These are phyloP conservation scores for Stratiomys singularior DNA, from an alignment of 2,888 invertebrate species.

Conservation along the genomic window DNA sequence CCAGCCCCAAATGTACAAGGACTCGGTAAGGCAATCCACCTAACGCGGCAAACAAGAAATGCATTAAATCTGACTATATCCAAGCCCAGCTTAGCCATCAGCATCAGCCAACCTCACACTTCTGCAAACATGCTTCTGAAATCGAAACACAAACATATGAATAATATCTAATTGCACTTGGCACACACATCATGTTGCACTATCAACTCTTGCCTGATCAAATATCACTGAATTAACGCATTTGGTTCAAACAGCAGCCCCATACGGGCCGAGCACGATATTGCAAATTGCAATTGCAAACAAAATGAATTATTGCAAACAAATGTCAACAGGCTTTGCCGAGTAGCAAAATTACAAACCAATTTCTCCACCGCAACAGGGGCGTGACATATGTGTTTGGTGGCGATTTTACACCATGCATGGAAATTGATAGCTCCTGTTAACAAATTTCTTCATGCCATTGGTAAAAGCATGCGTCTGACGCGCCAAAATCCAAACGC, in stretches of 20 bases:
- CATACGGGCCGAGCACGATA: not conserved
- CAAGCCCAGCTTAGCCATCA: not conserved
- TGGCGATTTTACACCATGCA: not conserved
- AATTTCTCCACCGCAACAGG: not conserved
- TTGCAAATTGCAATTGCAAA: not conserved
- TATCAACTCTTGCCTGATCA: slow-evolving; percentile 11
- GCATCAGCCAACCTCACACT: not conserved
- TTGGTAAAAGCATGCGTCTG: not conserved
- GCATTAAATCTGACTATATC: not conserved
- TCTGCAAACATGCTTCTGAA: not conserved
- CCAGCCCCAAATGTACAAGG: not conserved
- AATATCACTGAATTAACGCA: slow-evolving; percentile 9
- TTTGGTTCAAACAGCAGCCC: not conserved
- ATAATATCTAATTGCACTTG: not conserved
- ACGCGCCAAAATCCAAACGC: not conserved
- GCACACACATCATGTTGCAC: not conserved
- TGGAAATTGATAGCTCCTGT: not conserved
- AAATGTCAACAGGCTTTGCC: not conserved
- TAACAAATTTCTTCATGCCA: not conserved
- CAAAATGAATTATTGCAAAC: not conserved
- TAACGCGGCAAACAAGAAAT: not conserved
- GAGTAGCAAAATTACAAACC: not conserved
- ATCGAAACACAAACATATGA: not conserved
- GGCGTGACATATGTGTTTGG: not conserved
- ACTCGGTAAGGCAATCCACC: not conserved